Conservation (phyloP, 2,797 vertebrate genomes). For the Coilia nasus region DNA sequence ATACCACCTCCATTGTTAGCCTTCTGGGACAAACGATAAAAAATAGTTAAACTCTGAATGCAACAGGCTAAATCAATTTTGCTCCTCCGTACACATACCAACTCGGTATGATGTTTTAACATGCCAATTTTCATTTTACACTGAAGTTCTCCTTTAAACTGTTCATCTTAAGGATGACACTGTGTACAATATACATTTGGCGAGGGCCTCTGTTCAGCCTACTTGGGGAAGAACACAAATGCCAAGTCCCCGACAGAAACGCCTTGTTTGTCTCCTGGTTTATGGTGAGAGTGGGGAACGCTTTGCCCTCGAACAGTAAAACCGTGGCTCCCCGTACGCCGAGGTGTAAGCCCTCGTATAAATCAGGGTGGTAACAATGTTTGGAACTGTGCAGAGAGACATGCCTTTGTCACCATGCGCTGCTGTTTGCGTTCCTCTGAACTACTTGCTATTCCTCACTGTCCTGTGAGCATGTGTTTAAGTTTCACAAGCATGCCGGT, state of each 20-base stretch:
- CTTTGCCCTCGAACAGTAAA: conserved; percentile 10
- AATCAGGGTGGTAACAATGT: background rate
- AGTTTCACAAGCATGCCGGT: conserved; percentile 27
- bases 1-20: too few relatives aligned
- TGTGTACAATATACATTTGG: background rate
- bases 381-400: background rate
- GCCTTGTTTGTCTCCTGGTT: conserved; percentile 1
- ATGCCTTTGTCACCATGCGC: conserved; percentile 31
- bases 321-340: background rate
- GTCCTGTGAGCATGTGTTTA: conserved; percentile 38
- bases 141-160: too few relatives aligned
- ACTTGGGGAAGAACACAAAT: background rate
- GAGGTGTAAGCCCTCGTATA: background rate
- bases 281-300: background rate
- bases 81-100: too few relatives aligned
- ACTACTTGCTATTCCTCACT: conserved; percentile 36
- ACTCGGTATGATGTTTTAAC: too few relatives aligned
- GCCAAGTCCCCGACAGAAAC: background rate
- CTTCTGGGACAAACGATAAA: too few relatives aligned
- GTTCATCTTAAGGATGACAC: background rate
- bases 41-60: too few relatives aligned
- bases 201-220: background rate
- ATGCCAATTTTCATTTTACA: too few relatives aligned
- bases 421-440: conserved; percentile 34
- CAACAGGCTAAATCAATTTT: too few relatives aligned